These are phyloP conservation scores for Todiramphus chloris DNA, from an alignment of 2,113 vertebrate genomes.

Conservation along the genomic window DNA sequence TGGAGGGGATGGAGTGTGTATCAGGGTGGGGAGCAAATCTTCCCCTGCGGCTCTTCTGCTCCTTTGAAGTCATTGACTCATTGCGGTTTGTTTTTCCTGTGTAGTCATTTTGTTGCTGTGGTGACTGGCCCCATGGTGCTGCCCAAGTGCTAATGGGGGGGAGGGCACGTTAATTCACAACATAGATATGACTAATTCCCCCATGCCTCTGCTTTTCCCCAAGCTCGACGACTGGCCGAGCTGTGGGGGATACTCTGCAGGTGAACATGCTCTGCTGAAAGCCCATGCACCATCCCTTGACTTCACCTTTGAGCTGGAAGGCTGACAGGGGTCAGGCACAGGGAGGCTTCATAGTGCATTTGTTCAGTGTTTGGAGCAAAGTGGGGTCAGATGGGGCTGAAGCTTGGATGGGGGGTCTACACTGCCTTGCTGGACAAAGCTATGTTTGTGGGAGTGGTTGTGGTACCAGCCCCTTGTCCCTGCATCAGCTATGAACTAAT, in stretches of 20 bases:
- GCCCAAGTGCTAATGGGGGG: neutral
- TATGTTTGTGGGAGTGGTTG: neutral
- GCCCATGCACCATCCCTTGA: neutral
- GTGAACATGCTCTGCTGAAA: neutral
- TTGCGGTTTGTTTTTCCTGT: constrained; percentile 40
- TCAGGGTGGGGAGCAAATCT: constrained; percentile 1
- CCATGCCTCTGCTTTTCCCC: neutral
- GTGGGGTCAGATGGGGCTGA: neutral
- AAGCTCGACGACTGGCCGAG: neutral
- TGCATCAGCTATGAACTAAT: neutral
- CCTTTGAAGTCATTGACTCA: constrained; percentile 55
- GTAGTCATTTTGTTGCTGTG: neutral
- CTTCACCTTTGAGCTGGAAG: neutral
- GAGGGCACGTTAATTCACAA: neutral
- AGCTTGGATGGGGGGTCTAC: neutral
- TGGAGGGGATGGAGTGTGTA: neutral
- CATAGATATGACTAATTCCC: neutral
- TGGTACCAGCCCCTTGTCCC: neutral
- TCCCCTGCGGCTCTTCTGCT: neutral
- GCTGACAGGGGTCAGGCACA: neutral
- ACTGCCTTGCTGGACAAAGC: neutral
- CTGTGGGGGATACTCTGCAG: neutral
- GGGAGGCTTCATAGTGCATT: fast-evolving
- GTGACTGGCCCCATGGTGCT: neutral
- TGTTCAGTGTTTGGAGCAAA: neutral